phyloP scores from a whole-genome alignment of 2,888 invertebrate species.

The Tiphia femorata region DNA sequence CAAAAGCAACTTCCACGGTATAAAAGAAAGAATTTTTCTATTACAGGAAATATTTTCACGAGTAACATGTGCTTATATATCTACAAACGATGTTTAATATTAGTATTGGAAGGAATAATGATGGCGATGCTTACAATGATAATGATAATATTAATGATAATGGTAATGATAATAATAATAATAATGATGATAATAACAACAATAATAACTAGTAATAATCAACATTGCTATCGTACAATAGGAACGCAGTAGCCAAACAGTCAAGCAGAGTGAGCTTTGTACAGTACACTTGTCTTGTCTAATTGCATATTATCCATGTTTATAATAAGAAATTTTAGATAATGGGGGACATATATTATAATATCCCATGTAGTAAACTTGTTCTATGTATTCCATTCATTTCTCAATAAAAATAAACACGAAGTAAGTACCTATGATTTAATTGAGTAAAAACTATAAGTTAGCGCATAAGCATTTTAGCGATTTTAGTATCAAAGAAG shows the following conservation, averaged over 20 bases:
- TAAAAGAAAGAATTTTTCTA: not conserved
- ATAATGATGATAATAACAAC: conserved; percentile 22
- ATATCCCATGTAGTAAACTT: conserved; percentile 40
- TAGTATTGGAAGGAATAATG: conserved; percentile 26
- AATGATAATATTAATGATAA: no score
- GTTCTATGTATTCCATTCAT: conserved; percentile 50
- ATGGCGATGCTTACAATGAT: conserved; percentile 15
- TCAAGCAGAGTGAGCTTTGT: conserved; percentile 43
- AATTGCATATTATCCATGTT: conserved; percentile 35
- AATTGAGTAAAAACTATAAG: no score
- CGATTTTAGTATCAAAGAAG: no score
- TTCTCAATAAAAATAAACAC: conserved; percentile 41
- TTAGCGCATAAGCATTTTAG: no score
- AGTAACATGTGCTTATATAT: conserved; percentile 47
- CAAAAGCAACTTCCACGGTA: conserved; percentile 15
- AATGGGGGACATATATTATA: conserved; percentile 37
- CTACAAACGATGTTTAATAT: conserved; percentile 36
- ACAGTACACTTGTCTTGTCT: conserved; percentile 46
- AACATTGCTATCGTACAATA: conserved; percentile 21
- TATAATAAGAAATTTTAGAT: conserved; percentile 33
- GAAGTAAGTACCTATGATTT: no score
- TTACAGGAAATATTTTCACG: conserved; percentile 30
- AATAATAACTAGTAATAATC: conserved; percentile 32
- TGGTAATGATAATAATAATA: conserved; percentile 13
- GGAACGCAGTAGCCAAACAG: conserved; percentile 28